Base-by-base conservation (phyloP, 92 coral and sea anemone genomes). In the Scolanthus callimorphus region DNA sequence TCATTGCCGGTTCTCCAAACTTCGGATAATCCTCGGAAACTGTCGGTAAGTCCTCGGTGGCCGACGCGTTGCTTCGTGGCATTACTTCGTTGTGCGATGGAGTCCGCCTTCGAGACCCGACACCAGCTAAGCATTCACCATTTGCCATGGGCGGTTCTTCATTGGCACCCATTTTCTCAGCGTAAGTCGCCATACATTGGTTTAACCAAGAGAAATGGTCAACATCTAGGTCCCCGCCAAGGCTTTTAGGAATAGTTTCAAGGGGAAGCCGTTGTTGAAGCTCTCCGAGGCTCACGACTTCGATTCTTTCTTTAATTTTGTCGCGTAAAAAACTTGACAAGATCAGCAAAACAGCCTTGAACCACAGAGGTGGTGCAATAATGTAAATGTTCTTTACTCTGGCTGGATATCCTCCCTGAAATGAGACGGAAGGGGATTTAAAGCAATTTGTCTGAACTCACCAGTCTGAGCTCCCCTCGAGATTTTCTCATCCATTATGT, bases 321-420 rank as follows among this genome's bases (percentile, higher is more conserved):
- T 92, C 96, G 51, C 89, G 83, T 39, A 92, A 54, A 45, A 92
- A 81, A 55, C 85, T 88, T 4, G 92, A 69, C 38, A 92, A 76
- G 29, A 92, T 54, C 11, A 76, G 59, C 20, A 88, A 73, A n/a
- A 90, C 81, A 9, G 95, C 90, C 52, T 63, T 80, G 77, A 92
- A 92, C 98, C 98, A 92, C 6, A 92, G 59, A 3, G 98, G 98
- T 2, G 98, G 94, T 11, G 98, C 80, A 11, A 92, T 83, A 55
- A 92, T 78, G 52, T 72, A 78, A n/a, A 92, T 91, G 20, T 76
- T 85, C 85, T 92, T 92, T 49, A 92, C 65, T 57, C 85, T 80
- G 0, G 98, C 98, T 31, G 98, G 98, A 48, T 92, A 92, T 24
- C 90, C 91, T 25, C 95, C 98, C 98, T 92, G 55, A 2, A 31